Percentiles rank a stretch among this genome's conserved stretches.
phyloP scores from a whole-genome alignment of 2,888 invertebrate genomes.

The Azorinus chamasolen region DNA sequence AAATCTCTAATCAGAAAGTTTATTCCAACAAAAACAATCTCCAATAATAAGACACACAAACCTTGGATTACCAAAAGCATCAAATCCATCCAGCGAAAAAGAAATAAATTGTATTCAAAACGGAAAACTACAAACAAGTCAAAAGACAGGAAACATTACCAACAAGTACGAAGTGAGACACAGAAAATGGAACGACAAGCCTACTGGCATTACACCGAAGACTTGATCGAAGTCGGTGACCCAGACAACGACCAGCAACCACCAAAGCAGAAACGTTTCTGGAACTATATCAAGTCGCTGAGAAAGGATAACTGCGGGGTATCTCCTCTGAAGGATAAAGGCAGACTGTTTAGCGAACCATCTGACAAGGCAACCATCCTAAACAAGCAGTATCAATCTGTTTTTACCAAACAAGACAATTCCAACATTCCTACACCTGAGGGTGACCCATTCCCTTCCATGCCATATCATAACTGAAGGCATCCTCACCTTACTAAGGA shows the following conservation, averaged over 20 bases:
- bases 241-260: slow-evolving; percentile 12
- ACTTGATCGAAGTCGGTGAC: slow-evolving; percentile 17
- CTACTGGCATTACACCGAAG: slow-evolving; percentile 33
- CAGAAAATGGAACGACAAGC: slow-evolving; percentile 28
- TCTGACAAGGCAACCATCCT: no score
- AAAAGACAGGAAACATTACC: slow-evolving; percentile 10
- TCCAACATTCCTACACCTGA: no score
- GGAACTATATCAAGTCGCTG: no score
- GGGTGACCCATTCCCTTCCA: no score
- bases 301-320: no score
- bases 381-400: no score
- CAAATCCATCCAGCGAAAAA: slow-evolving; percentile 17
- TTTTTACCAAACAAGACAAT: no score
- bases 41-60: slow-evolving; percentile 18
- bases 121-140: slow-evolving; percentile 8
- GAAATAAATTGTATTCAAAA: slow-evolving; percentile 32
- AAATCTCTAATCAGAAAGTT: slow-evolving; percentile 9
- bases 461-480: no score
- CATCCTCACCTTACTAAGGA: no score
- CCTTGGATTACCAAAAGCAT: slow-evolving; percentile 34
- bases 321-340: slow-evolving; percentile 24
- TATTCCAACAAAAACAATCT: no score
- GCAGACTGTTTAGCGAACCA: no score
- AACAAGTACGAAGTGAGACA: not conserved
- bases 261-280: slow-evolving; percentile 37